Conservation (phyloP, 2,888 invertebrate genomes). For the Xanthorhoe spadicearia region DNA sequence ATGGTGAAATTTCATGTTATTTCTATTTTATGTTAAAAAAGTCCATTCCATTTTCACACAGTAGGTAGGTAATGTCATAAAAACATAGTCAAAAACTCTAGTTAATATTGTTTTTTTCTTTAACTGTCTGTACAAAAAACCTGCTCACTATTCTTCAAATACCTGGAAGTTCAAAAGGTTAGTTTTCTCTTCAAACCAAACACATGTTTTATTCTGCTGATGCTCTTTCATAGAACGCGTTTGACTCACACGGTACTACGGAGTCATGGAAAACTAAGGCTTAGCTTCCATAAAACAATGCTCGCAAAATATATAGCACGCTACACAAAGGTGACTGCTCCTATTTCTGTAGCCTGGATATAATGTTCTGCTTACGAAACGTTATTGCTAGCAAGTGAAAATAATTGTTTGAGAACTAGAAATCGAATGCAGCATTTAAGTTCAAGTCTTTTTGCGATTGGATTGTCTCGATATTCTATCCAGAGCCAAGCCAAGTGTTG, state of each 20-base stretch:
- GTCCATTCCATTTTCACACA: no score
- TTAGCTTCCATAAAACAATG: conserved; percentile 4
- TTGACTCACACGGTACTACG: neutral
- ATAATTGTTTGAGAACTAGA: neutral
- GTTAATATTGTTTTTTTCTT: neutral
- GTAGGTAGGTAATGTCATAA: no score
- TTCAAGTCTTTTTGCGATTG: no score
- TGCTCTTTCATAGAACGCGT: neutral
- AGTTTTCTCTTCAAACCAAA: neutral
- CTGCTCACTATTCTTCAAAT: neutral
- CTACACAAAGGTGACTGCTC: conserved; percentile 5
- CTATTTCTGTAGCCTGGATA: conserved; percentile 5
- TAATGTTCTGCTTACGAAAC: neutral
- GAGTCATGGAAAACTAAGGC: conserved; percentile 6
- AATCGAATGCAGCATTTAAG: neutral
- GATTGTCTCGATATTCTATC: no score
- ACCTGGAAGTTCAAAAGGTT: neutral
- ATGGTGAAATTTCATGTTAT: no score
- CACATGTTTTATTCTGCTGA: neutral
- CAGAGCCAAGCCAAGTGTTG: no score
- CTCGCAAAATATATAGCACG: conserved; percentile 9
- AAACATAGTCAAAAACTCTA: no score
- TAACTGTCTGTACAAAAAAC: neutral
- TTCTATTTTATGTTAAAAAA: no score
- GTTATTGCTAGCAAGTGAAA: neutral